These are phyloP conservation scores for Jordanella pulchra DNA, from an alignment of 2,797 vertebrate genomes.

Conservation along the genomic window DNA sequence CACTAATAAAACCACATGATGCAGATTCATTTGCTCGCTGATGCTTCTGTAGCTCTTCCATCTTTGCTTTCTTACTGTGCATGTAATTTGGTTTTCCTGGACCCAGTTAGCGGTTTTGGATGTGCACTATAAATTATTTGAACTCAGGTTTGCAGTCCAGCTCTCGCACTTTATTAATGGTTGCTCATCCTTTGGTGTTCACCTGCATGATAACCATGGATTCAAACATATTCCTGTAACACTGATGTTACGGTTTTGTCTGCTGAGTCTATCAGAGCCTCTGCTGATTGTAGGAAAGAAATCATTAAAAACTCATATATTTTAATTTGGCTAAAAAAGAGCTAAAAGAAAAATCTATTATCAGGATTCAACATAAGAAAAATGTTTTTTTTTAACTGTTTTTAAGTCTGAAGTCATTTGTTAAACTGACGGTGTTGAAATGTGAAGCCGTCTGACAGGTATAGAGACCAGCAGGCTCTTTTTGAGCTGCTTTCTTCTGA, in stretches of 20 bases:
- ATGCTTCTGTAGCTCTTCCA: constrained; percentile 30
- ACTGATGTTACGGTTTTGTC: not conserved
- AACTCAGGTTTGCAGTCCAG: not conserved
- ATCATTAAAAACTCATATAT: accelerated
- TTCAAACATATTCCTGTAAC: not conserved
- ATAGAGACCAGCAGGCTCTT: not conserved
- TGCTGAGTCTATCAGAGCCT: not conserved
- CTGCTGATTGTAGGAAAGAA: not conserved
- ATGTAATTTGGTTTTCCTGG: constrained; percentile 5
- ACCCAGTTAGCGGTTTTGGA: not conserved
- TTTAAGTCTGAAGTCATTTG: not conserved
- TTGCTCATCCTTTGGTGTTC: not conserved
- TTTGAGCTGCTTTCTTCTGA: not conserved
- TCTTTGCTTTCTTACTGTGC: constrained; percentile 5
- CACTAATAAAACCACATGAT: not conserved
- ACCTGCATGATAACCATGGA: not conserved
- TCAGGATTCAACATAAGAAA: not conserved
- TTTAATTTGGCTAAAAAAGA: not conserved
- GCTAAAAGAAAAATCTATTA: not conserved
- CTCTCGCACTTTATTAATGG: not conserved
- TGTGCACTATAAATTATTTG: constrained; percentile 16
- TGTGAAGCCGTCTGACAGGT: not conserved
- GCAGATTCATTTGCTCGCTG: constrained; percentile 24
- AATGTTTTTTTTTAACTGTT: not conserved
- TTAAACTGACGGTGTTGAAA: not conserved